Percentiles rank a stretch among this genome's conserved stretches.
Evolutionary conservation across 2,888 invertebrate genomes (phyloP).

Genomic region (Agriopis leucophaearia): DNA sequence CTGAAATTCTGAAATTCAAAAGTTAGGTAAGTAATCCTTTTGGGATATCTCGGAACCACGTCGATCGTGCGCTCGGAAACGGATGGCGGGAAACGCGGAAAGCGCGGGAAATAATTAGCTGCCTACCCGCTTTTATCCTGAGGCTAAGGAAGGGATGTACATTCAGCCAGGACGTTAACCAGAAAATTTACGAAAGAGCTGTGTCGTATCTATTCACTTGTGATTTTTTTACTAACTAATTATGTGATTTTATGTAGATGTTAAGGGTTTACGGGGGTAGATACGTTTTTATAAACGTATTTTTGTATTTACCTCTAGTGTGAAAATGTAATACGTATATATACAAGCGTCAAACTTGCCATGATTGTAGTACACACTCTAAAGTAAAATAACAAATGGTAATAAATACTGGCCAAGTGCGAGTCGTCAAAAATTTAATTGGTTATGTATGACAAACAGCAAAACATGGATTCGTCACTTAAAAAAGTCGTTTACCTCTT

Average conservation of each 20-base stretch:
- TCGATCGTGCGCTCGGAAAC: conserved; percentile 64
- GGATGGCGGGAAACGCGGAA: conserved; percentile 59
- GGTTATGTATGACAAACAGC: too few relatives aligned
- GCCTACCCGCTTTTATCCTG: conserved; percentile 63
- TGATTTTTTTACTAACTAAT: conserved; percentile 34
- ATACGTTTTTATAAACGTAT: too few relatives aligned
- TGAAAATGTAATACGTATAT: too few relatives aligned
- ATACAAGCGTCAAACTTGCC: too few relatives aligned
- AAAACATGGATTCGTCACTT: too few relatives aligned
- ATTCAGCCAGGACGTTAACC: conserved; percentile 61
- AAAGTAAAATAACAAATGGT: too few relatives aligned
- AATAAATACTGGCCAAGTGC: too few relatives aligned
- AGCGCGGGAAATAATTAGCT: conserved; percentile 83
- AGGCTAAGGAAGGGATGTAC: conserved; percentile 63
- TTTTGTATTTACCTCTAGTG: too few relatives aligned
- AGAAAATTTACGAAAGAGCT: conserved; percentile 51
- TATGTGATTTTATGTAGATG: neutral
- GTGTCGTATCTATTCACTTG: conserved; percentile 54
- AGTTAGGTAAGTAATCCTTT: conserved; percentile 47
- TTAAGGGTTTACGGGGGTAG: too few relatives aligned
- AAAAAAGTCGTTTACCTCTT: too few relatives aligned
- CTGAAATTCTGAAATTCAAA: conserved; percentile 11
- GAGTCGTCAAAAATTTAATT: too few relatives aligned
- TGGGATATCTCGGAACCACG: conserved; percentile 46
- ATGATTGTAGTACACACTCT: too few relatives aligned